phyloP scores from a whole-genome alignment of 1,140 invertebrate genomes.

The Drosophila kanapiae region DNA sequence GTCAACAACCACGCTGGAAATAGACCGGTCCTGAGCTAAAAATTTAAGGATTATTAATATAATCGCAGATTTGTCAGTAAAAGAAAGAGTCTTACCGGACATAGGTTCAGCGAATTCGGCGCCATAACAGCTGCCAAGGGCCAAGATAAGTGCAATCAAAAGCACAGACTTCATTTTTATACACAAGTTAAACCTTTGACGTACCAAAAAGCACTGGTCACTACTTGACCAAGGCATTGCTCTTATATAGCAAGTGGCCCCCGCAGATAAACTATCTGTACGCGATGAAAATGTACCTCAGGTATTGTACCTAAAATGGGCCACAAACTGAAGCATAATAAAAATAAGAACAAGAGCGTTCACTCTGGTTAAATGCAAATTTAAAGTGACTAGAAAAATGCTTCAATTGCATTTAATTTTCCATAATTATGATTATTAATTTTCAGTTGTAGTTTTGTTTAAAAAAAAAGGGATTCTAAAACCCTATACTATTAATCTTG shows the following conservation, averaged over 20 bases:
- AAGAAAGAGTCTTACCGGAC: constrained; percentile 37
- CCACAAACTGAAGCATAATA: too few relatives aligned
- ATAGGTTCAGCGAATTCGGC: constrained; percentile 50
- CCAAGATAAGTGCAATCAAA: constrained; percentile 50
- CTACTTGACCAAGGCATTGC: background rate
- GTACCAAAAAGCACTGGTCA: constrained; percentile 17
- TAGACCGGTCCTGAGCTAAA: constrained; percentile 60
- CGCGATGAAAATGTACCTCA: constrained; percentile 7
- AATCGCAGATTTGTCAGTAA: background rate
- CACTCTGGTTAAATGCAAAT: too few relatives aligned
- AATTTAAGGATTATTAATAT: background rate
- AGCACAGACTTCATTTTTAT: constrained; percentile 62
- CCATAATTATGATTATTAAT: too few relatives aligned
- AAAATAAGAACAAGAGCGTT: too few relatives aligned
- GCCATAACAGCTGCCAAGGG: constrained; percentile 37
- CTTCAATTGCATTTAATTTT: too few relatives aligned
- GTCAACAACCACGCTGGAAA: constrained; percentile 52
- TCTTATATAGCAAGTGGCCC: constrained; percentile 54
- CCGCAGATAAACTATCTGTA: constrained; percentile 48
- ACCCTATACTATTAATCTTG: too few relatives aligned
- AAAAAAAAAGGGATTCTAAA: too few relatives aligned
- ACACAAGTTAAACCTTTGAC: constrained; percentile 13
- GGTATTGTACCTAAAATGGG: background rate
- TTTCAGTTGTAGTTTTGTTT: too few relatives aligned
- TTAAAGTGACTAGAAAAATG: too few relatives aligned